Evolutionary conservation across 1,140 invertebrate genomes (phyloP).

Genomic region (Leucophenga varia): DNA sequence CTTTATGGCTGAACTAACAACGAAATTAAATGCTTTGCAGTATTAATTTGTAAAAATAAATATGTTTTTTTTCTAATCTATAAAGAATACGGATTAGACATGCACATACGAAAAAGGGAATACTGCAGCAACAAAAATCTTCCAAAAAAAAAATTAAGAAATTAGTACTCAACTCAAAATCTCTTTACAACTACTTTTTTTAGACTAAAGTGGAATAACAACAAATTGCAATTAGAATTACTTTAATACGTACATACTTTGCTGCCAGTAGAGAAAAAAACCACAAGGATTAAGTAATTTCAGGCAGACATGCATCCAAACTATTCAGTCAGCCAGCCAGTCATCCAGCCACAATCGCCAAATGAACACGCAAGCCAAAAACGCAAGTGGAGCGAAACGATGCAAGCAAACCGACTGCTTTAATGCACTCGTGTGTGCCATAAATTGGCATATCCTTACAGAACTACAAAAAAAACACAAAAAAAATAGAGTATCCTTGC

Average conservation of each 20-base stretch:
- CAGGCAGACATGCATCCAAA: constrained; percentile 51
- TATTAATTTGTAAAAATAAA: too few species aligned
- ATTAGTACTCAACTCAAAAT: constrained; percentile 24
- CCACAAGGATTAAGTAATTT: constrained; percentile 53
- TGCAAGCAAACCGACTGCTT: constrained; percentile 11
- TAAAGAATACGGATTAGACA: too few species aligned
- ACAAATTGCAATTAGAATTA: constrained; percentile 50
- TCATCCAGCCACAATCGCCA: constrained; percentile 51
- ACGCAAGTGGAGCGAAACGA: neutral
- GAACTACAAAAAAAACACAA: neutral
- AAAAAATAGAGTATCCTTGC: too few species aligned
- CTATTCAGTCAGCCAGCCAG: too few species aligned
- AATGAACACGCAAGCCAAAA: constrained; percentile 41
- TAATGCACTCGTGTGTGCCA: constrained; percentile 54
- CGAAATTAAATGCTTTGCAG: too few species aligned
- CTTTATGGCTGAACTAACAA: too few species aligned
- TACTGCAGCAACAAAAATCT: too few species aligned
- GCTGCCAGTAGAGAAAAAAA: constrained; percentile 25
- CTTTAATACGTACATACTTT: constrained; percentile 32
- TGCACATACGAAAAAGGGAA: too few species aligned
- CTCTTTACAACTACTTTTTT: constrained; percentile 1
- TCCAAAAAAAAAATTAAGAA: too few species aligned
- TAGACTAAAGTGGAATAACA: too few species aligned
- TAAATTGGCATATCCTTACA: constrained; percentile 52
- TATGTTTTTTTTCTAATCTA: too few species aligned